Evolutionary conservation across 2,888 invertebrate genomes (phyloP).

Genomic region (Dyspetes luteomarginatus): DNA sequence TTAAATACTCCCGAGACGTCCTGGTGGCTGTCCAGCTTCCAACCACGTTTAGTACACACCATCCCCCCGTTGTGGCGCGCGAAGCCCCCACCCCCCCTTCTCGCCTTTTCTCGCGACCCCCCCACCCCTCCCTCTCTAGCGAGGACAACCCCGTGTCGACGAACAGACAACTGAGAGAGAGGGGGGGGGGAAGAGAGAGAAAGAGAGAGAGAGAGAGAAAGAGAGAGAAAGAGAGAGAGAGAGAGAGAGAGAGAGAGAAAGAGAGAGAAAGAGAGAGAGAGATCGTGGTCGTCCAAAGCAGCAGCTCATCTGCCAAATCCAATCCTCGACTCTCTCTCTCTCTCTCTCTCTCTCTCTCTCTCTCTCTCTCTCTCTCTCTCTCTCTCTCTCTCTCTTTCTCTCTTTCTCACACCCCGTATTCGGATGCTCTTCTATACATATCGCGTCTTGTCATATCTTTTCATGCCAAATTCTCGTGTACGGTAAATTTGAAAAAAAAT

Average conservation of each 20-base stretch:
- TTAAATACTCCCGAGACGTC: conserved; percentile 77
- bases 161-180: conserved; percentile 45
- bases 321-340: background rate
- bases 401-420: too few species aligned
- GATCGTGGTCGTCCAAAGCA: background rate
- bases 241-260: conserved; percentile 4
- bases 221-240: background rate
- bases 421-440: too few species aligned
- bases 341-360: conserved; percentile 12
- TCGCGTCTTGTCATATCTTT: too few species aligned
- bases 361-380: conserved; percentile 12
- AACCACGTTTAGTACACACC: conserved; percentile 72
- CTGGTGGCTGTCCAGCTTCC: conserved; percentile 75
- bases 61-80: conserved; percentile 62
- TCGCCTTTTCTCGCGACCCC: conserved; percentile 6
- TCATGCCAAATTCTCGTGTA: too few species aligned
- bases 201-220: background rate
- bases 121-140: conserved; percentile 40
- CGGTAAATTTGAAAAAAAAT: background rate
- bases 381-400: background rate
- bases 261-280: conserved; percentile 1
- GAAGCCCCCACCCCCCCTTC: conserved; percentile 51
- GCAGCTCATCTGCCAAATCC: background rate
- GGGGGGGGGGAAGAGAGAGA: conserved; percentile 1
- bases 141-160: conserved; percentile 50